Conservation (phyloP, 2,797 vertebrate genomes). For the Nasua narica region DNA sequence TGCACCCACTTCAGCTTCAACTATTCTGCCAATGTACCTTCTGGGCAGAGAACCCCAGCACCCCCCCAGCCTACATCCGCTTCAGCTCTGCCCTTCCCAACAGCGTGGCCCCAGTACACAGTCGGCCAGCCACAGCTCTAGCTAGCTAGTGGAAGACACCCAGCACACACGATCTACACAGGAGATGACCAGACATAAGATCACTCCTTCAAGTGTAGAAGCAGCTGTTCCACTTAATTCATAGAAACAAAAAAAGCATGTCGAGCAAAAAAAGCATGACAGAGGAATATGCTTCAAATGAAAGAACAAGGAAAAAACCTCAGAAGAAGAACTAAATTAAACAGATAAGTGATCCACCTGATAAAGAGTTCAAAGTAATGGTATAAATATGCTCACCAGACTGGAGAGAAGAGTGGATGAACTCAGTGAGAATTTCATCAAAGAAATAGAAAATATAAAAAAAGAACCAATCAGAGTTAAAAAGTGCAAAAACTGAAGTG, state of each 20-base stretch:
- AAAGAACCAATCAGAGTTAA: neutral
- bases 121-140: neutral
- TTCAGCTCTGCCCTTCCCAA: neutral
- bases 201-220: neutral
- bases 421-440: neutral
- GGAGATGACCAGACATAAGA: neutral
- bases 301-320: neutral
- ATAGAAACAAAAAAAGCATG: neutral
- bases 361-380: neutral
- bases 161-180: neutral
- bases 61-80: neutral
- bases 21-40: neutral
- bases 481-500: neutral
- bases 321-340: neutral
- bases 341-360: neutral
- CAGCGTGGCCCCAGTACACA: neutral
- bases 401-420: neutral
- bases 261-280: neutral
- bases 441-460: neutral
- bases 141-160: neutral
- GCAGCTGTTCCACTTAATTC: neutral
- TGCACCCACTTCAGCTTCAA: neutral
- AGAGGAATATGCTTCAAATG: neutral
- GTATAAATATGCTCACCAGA: neutral
- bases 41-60: neutral